Conservation (phyloP, 1,140 invertebrate species). For the Samia ricini region DNA sequence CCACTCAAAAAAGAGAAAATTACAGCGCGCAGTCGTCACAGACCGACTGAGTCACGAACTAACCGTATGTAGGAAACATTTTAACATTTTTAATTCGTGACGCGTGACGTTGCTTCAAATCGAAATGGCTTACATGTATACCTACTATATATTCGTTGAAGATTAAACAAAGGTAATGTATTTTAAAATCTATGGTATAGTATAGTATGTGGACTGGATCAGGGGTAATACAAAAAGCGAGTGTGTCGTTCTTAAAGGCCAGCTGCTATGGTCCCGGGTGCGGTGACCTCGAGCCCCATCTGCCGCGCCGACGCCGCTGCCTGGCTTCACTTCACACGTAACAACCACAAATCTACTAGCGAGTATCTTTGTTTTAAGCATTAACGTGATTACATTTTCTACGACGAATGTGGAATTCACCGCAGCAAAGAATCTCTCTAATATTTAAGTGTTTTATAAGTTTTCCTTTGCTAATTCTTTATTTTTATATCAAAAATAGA, state of each 20-base stretch:
- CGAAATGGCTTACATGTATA: conserved; percentile 13
- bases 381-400: conserved; percentile 2
- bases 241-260: conserved; percentile 39
- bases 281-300: conserved; percentile 61
- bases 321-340: conserved; percentile 49
- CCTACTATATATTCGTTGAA: too few species aligned
- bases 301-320: conserved; percentile 37
- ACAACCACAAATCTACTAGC: conserved; percentile 42
- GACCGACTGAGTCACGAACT: conserved; percentile 60
- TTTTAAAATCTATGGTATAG: conserved; percentile 25
- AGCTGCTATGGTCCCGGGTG: conserved; percentile 51
- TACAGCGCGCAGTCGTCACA: conserved; percentile 47
- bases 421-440: not conserved
- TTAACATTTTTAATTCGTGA: conserved; percentile 37
- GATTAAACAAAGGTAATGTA: not conserved
- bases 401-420: not conserved
- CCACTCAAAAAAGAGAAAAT: conserved; percentile 67
- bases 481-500: too few species aligned
- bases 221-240: conserved; percentile 44
- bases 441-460: too few species aligned
- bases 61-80: conserved; percentile 36
- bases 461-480: too few species aligned
- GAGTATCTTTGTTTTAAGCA: conserved; percentile 8
- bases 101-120: conserved; percentile 20
- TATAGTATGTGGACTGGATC: conserved; percentile 11